Conservation (phyloP, 92 coral and sea anemone genomes). For the Metridium senile region DNA sequence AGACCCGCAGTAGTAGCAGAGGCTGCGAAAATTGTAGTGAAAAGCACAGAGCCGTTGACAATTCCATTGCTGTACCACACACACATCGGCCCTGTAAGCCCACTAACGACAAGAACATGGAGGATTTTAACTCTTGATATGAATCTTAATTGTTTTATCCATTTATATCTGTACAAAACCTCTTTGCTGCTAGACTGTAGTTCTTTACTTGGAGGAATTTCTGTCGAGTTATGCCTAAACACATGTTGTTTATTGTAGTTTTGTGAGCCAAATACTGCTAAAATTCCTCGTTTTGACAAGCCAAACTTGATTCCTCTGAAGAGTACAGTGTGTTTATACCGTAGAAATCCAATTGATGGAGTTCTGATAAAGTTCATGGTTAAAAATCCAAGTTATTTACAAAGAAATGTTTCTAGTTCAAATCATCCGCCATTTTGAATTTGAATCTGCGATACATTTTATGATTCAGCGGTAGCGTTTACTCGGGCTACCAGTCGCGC, state of each 20-base stretch:
- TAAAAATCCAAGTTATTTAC: neutral
- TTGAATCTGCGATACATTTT: neutral
- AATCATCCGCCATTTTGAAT: neutral
- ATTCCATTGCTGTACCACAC: slow-evolving; percentile 64
- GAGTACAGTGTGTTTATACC: neutral
- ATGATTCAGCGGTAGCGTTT: neutral
- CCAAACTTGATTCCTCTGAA: neutral
- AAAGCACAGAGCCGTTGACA: slow-evolving; percentile 45
- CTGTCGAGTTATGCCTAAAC: neutral
- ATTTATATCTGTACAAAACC: slow-evolving; percentile 66
- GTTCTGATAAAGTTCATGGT: slow-evolving; percentile 3
- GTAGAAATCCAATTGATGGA: slow-evolving; percentile 2
- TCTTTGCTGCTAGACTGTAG: slow-evolving; percentile 7
- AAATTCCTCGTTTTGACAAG: neutral
- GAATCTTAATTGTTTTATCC: slow-evolving; percentile 78
- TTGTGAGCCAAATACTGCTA: neutral
- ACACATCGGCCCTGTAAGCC: slow-evolving; percentile 71
- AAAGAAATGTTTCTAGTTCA: neutral
- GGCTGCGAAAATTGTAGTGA: slow-evolving; percentile 60
- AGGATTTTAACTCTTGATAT: slow-evolving; percentile 74
- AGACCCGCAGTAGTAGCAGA: slow-evolving; percentile 78
- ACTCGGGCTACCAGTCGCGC: neutral
- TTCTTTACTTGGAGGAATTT: neutral
- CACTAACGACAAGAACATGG: slow-evolving; percentile 64
- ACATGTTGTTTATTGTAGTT: neutral